These are phyloP conservation scores for Bombus soroeensis DNA, from an alignment of 1,140 invertebrate genomes.

Conservation along the genomic window DNA sequence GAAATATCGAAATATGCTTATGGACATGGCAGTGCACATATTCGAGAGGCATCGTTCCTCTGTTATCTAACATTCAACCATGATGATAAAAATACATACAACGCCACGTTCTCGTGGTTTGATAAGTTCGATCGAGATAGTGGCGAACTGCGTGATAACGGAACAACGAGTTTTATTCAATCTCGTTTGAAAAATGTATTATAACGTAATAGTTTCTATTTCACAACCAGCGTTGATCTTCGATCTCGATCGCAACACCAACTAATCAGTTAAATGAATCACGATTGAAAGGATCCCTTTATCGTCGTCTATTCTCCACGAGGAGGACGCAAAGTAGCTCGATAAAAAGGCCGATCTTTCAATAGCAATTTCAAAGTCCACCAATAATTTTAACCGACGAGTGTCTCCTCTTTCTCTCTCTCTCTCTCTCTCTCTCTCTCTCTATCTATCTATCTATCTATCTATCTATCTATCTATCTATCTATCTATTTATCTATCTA, in stretches of 20 bases:
- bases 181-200: slow-evolving; percentile 1
- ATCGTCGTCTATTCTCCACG: slow-evolving; percentile 31
- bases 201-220: not conserved
- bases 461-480: too few species aligned
- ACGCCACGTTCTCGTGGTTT: slow-evolving; percentile 49
- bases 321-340: not conserved
- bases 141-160: slow-evolving; percentile 25
- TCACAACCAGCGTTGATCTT: not conserved
- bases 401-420: not conserved
- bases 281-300: slow-evolving; percentile 23
- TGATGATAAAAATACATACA: slow-evolving; percentile 47
- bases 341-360: slow-evolving; percentile 47
- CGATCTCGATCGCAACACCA: not conserved
- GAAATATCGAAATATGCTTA: not conserved
- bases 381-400: slow-evolving; percentile 39
- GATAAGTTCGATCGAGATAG: slow-evolving; percentile 66
- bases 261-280: slow-evolving; percentile 18
- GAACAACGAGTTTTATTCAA: slow-evolving; percentile 40
- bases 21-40: not conserved
- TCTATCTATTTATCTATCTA: too few species aligned
- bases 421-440: too few species aligned
- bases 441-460: too few species aligned
- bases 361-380: slow-evolving; percentile 53
- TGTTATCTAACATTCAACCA: slow-evolving; percentile 52
- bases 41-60: not conserved